Conservation (phyloP, 1,140 invertebrate species). For the Nilaparvata lugens region DNA sequence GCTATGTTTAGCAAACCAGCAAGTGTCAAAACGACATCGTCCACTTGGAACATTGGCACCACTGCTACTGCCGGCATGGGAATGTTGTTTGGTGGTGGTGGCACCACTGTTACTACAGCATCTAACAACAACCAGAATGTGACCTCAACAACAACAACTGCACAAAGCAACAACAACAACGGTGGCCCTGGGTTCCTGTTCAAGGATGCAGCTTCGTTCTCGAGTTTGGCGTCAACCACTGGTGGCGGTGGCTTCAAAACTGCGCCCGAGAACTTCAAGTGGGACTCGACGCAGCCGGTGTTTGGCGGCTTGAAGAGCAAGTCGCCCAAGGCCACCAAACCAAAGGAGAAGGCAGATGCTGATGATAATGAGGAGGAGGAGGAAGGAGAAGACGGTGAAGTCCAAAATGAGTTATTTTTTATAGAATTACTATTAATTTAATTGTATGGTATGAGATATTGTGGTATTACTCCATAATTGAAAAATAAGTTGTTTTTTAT, state of each 20-base stretch:
- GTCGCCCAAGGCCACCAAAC: not conserved
- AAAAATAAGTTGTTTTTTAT: too few relatives aligned
- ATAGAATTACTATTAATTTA: too few relatives aligned
- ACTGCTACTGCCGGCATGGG: not conserved
- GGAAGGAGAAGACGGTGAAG: slow-evolving; percentile 37
- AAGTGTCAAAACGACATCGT: too few relatives aligned
- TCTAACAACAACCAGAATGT: not conserved
- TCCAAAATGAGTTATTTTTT: slow-evolving; percentile 59
- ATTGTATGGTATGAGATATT: too few relatives aligned
- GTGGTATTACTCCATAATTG: too few relatives aligned
- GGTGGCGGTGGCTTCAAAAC: too few relatives aligned
- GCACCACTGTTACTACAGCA: not conserved
- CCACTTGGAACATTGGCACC: not conserved
- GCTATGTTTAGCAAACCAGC: too few relatives aligned
- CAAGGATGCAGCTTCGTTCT: slow-evolving; percentile 10
- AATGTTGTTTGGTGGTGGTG: not conserved
- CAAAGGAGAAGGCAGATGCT: not conserved
- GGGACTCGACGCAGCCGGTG: not conserved
- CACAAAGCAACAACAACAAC: not conserved
- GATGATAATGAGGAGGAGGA: slow-evolving; percentile 13
- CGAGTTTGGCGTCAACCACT: slow-evolving; percentile 7
- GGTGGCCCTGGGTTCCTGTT: slow-evolving; percentile 3
- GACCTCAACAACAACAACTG: not conserved
- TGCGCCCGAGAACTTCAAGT: too few relatives aligned
- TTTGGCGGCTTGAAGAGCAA: slow-evolving; percentile 5